Evolutionary conservation across 2,797 vertebrate species (phyloP), one percentile per base, ranked within the genome.

Genomic region (Myripristis jacobus): DNA sequence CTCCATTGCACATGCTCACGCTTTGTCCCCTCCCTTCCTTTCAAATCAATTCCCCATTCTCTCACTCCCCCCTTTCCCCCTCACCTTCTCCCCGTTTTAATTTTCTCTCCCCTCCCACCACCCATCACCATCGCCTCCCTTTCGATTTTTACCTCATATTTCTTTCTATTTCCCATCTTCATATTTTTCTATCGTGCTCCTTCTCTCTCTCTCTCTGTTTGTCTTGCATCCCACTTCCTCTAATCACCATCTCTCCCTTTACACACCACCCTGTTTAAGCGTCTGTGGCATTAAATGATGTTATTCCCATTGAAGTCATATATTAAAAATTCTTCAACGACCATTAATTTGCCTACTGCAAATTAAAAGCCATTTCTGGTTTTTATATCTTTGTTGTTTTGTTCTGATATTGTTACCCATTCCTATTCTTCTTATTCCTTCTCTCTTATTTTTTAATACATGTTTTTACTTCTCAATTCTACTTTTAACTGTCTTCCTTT

Each of bases 1-100:
- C 77, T 77, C 62, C 62, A 71, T 80, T 85, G 80, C 77, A 69
- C 69, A 71, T 58, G 27, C 87, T 84, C 75, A 85, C 82, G 73
- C 85, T 70, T 81, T 72, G 47, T 7, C 46, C 25, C 2, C 31
- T 75, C 74, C 79, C 59, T 82, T 79, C 75, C 64, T 63, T 68
- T 67, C 27, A 1, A 57, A 55, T 82, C 57, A 60, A 66, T 86
- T 80, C 82, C 60, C 68, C 48, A 24, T 70, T 61, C 25, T 19
- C 31, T 41, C 29, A 3, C 18, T 34, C 24, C 54, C 34, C 19
- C 47, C 73, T 58, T 21, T 6, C 46, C 52, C 75, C 58, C 53
- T 67, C 41, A 51, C 38, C 24, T 75, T 53, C 53, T 67, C 36
- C 53, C 43, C 25, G 19, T 41, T 66, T 60, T 44, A 2, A 19